A percentile compares a stretch with the other conserved stretches of the same genome.
These are phyloP conservation scores for Merodon equestris DNA, from an alignment of 2,888 invertebrate genomes.

Conservation along the genomic window DNA sequence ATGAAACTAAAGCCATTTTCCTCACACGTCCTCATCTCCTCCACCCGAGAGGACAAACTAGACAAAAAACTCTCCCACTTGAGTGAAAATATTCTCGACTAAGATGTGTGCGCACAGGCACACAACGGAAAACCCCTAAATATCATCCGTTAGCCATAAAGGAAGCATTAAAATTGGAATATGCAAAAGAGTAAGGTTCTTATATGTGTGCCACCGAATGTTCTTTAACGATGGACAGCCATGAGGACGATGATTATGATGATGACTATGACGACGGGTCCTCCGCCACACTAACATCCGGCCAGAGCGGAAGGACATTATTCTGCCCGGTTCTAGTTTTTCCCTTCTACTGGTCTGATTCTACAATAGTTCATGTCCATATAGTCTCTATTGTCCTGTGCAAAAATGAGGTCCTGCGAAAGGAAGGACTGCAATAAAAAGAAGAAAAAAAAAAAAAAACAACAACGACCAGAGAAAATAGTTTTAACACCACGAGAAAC, in stretches of 20 bases:
- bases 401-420: background rate
- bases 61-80: constrained; percentile 4
- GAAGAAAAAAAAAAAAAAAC: constrained; percentile 52
- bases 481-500: background rate
- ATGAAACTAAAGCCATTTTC: no score
- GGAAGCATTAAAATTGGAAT: constrained; percentile 58
- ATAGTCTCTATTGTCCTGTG: background rate
- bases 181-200: constrained; percentile 37
- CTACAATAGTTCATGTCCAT: constrained; percentile 16
- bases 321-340: constrained; percentile 29
- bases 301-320: constrained; percentile 56
- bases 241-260: constrained; percentile 40
- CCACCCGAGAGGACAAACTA: no score
- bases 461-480: constrained; percentile 38
- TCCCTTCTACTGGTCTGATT: constrained; percentile 9
- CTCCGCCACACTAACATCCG: constrained; percentile 40
- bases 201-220: constrained; percentile 22
- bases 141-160: constrained; percentile 56
- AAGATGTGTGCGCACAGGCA: constrained; percentile 18
- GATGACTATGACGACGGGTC: constrained; percentile 5
- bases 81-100: constrained; percentile 13
- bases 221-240: constrained; percentile 51
- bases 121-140: constrained; percentile 45
- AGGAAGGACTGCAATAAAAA: constrained; percentile 26
- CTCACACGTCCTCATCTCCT: no score